phyloP scores from a whole-genome alignment of 1,140 invertebrate genomes.

The Megalopta genalis region DNA sequence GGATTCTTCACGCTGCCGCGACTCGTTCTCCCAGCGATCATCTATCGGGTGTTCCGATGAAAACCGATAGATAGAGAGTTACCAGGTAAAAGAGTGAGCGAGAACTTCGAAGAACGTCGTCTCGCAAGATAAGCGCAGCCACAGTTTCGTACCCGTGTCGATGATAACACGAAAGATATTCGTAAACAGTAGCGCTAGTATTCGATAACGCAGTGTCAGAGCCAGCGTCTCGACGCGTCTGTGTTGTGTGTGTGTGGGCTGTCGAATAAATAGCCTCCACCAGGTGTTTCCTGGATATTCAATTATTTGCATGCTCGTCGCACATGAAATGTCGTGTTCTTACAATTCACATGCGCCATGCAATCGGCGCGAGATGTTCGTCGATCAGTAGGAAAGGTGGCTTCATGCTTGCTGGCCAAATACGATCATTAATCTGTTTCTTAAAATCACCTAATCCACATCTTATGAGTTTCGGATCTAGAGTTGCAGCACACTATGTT shows the following conservation, averaged over 20 bases:
- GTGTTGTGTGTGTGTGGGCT: no score
- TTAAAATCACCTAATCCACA: no score
- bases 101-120: not conserved
- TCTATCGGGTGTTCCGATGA: slow-evolving; percentile 44
- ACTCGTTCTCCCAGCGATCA: slow-evolving; percentile 5
- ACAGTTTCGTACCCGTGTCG: not conserved
- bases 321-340: not conserved
- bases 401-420: no score
- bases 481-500: no score
- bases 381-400: no score
- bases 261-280: slow-evolving; percentile 34
- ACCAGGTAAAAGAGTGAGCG: not conserved
- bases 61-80: not conserved
- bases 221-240: no score
- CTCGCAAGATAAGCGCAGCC: slow-evolving; percentile 11
- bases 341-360: not conserved
- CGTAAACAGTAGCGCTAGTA: slow-evolving; percentile 47
- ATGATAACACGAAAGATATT: slow-evolving; percentile 43
- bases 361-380: no score
- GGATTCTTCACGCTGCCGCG: slow-evolving; percentile 48
- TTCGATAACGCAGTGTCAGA: slow-evolving; percentile 44
- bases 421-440: no score
- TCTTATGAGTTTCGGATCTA: no score
- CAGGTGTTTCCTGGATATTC: slow-evolving; percentile 21
- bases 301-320: not conserved